Conservation (phyloP, 2,113 vertebrate genomes). For the Hyaena hyaena region DNA sequence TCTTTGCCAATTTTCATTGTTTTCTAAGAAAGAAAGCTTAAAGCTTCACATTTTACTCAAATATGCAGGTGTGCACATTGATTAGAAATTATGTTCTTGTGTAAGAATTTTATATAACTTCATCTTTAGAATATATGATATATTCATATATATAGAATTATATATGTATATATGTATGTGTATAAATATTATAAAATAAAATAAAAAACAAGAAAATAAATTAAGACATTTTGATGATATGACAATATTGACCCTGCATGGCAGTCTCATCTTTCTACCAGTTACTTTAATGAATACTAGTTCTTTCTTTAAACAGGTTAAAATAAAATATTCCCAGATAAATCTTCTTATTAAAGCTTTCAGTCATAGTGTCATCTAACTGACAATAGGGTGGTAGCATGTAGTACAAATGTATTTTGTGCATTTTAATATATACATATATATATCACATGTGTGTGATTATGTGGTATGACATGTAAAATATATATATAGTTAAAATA, state of each 20-base stretch:
- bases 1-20: neutral
- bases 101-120: neutral
- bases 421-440: neutral
- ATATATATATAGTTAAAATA: neutral
- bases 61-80: neutral
- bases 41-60: neutral
- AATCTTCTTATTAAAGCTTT: neutral
- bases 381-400: neutral
- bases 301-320: neutral
- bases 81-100: neutral
- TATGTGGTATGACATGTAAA: neutral
- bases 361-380: neutral
- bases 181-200: neutral
- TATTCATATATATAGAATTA: neutral
- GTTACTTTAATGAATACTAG: neutral
- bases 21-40: neutral
- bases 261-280: neutral
- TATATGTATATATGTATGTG: neutral
- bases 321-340: neutral
- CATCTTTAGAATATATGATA: neutral
- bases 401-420: neutral
- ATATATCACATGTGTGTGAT: neutral
- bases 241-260: neutral
- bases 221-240: conserved; percentile 22
- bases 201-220: conserved; percentile 49